Percentiles rank a stretch among this genome's conserved stretches.
These are phyloP conservation scores for Drosophila merina DNA, from an alignment of 2,888 invertebrate genomes.

Conservation along the genomic window DNA sequence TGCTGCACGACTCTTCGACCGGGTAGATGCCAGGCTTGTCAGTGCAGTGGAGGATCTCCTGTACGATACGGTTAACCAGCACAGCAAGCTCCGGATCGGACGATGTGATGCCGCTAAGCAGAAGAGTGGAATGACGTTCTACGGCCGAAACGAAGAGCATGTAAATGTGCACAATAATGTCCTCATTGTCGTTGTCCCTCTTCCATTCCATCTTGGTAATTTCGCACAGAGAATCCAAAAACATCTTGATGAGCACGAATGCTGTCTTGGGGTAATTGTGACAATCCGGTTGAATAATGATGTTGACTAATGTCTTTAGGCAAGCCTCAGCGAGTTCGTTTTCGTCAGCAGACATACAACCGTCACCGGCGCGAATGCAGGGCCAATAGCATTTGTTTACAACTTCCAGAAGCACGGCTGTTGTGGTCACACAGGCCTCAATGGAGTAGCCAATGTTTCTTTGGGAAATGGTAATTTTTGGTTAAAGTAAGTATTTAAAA, in stretches of 20 bases:
- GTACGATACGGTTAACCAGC: constrained; percentile 87
- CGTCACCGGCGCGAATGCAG: constrained; percentile 84
- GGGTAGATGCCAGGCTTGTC: constrained; percentile 93
- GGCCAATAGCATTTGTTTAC: constrained; percentile 84
- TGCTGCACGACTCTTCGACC: constrained; percentile 93
- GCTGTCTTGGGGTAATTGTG: constrained; percentile 86
- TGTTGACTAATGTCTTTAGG: constrained; percentile 86
- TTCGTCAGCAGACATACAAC: constrained; percentile 85
- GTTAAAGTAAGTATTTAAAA: no score
- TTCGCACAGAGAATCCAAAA: constrained; percentile 86
- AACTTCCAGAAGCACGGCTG: constrained; percentile 83
- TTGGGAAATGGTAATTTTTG: not conserved
- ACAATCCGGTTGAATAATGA: constrained; percentile 86
- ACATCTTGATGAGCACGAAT: constrained; percentile 86
- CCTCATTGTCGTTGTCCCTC: constrained; percentile 85
- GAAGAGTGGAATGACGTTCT: constrained; percentile 88
- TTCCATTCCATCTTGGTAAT: constrained; percentile 85
- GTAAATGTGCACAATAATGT: constrained; percentile 88
- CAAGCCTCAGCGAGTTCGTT: constrained; percentile 87
- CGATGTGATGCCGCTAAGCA: constrained; percentile 82
- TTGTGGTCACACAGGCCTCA: constrained; percentile 81
- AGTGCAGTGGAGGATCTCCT: constrained; percentile 91
- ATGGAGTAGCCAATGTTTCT: constrained; percentile 82
- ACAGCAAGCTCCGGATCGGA: constrained; percentile 84
- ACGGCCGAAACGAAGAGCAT: constrained; percentile 89